Evolutionary conservation across 2,888 invertebrate species (phyloP), one percentile per base, ranked within the genome.

Genomic region (Agonopterix alstromeriana): DNA sequence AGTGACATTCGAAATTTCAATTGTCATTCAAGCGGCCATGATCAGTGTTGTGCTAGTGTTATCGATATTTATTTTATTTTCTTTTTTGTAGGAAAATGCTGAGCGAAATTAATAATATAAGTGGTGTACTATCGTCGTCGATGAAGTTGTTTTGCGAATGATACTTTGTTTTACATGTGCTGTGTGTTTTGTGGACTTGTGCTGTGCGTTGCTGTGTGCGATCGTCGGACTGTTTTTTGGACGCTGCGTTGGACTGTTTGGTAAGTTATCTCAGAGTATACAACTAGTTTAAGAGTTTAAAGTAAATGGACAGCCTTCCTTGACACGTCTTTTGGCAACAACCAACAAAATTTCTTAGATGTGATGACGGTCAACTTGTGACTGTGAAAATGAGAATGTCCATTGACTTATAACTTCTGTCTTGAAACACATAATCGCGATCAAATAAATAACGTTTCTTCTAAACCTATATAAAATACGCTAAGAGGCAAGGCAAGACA

Each of bases 121-220:
- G 87, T 87, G 82, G 83, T 85, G 87, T 87, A 79, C 77, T 88
- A 65, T 84, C 86, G 52, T 84, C 87, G 67, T 83, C 88, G 62
- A 86, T 88, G 77, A 87, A 87, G 82, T 86, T 88, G 61, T 86
- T 88, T 87, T 86, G 81, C 86, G 87, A 88, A 82, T 88, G 85
- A 88, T 86, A 85, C 81, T 79, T 73, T 76, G 70, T 84, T 81
- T 78, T 80, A 75, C 73, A 77, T 82, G 84, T 86, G 84, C 72
- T 70, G 77, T 82, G 82, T 82, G 74, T 73, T 78, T 70, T 82
- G 79, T 81, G 83, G 84, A 82, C 80, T 71, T 74, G 72, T 81
- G 81, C 81, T 81, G 73, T 82, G 84, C 81, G 74, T 60, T 72
- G 75, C 72, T 67, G 62, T 76, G 65, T 67, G 79, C 75, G 77